Conservation (phyloP, 2,797 vertebrate genomes). For the Sebastes oblongus region DNA sequence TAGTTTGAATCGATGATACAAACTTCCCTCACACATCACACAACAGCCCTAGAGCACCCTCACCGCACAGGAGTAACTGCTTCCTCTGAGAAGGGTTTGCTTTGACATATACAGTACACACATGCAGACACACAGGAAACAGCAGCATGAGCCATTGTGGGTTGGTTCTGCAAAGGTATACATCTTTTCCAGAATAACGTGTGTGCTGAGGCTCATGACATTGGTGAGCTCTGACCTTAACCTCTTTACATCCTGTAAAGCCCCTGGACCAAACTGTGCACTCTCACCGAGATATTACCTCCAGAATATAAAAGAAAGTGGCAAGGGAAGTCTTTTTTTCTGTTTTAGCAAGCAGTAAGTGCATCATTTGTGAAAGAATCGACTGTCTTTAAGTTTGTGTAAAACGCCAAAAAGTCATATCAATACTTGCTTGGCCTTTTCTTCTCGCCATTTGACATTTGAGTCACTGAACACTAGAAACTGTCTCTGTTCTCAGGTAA, state of each 20-base stretch:
- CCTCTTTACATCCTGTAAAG: constrained; percentile 33
- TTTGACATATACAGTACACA: constrained; percentile 16
- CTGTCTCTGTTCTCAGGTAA: background rate
- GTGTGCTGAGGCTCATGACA: background rate
- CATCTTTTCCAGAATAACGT: constrained; percentile 47
- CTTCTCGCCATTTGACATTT: background rate
- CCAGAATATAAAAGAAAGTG: background rate
- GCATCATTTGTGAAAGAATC: background rate
- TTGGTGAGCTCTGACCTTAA: background rate
- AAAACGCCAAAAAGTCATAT: background rate
- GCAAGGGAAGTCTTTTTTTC: background rate
- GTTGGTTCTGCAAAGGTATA: constrained; percentile 48
- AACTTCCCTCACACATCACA: constrained; percentile 2
- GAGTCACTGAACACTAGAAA: background rate
- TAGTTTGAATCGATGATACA: background rate
- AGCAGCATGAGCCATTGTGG: background rate
- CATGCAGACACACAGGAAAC: constrained; percentile 59
- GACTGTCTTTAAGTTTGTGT: background rate
- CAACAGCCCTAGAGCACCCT: constrained; percentile 15
- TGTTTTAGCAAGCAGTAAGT: background rate
- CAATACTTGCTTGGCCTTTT: background rate
- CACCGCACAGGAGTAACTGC: constrained; percentile 26
- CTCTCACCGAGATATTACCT: background rate
- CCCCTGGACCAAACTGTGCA: background rate
- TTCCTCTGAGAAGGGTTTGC: constrained; percentile 50